Evolutionary conservation across 2,113 vertebrate genomes (phyloP).

Genomic region (Microcebus ravelobensis): DNA sequence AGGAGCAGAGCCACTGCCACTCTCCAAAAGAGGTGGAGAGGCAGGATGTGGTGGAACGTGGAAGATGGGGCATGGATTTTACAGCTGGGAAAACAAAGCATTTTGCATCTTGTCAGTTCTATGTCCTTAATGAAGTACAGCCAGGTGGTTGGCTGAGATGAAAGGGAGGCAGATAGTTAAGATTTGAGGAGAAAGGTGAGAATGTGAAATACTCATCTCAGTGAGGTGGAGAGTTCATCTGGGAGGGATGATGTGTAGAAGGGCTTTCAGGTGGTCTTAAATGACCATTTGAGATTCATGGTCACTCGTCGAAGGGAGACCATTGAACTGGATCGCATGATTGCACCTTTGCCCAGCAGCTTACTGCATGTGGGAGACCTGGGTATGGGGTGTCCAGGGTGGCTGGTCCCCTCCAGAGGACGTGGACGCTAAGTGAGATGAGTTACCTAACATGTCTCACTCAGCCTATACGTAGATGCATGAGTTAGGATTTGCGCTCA

Average conservation of each 20-base stretch:
- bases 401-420: not conserved
- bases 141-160: not conserved
- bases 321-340: not conserved
- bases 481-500: not conserved
- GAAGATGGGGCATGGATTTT: not conserved
- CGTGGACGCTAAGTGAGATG: not conserved
- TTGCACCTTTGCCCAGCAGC: not conserved
- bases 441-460: not conserved
- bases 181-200: not conserved
- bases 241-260: not conserved
- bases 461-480: not conserved
- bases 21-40: not conserved
- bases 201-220: not conserved
- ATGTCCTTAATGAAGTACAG: constrained; percentile 8
- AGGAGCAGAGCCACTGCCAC: not conserved
- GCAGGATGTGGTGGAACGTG: not conserved
- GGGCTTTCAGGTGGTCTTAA: not conserved
- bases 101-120: not conserved
- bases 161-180: not conserved
- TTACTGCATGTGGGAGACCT: accelerated
- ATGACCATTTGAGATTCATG: not conserved
- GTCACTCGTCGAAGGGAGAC: not conserved
- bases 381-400: not conserved
- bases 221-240: not conserved
- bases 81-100: not conserved